phyloP scores from a whole-genome alignment of 2,113 vertebrate species.

The Halichoerus grypus region DNA sequence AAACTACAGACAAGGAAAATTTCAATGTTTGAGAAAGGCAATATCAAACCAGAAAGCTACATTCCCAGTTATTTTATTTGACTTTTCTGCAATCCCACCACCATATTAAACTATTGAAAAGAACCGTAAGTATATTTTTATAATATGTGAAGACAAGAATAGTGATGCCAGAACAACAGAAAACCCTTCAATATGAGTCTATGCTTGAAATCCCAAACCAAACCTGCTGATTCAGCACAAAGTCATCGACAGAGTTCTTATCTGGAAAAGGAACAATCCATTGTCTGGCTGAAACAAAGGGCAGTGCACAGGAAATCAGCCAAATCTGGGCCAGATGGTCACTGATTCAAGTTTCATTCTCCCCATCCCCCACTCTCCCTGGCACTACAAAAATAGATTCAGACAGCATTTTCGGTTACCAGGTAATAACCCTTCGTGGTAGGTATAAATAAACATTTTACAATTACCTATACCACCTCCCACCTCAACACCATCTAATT shows the following conservation, averaged over 20 bases:
- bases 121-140: slow-evolving; percentile 47
- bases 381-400: slow-evolving; percentile 85
- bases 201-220: slow-evolving; percentile 74
- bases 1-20: slow-evolving; percentile 43
- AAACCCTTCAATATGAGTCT: slow-evolving; percentile 49
- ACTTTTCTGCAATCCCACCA: background rate
- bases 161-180: background rate
- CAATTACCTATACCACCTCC: slow-evolving; percentile 73
- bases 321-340: slow-evolving; percentile 95
- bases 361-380: slow-evolving; percentile 85
- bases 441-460: slow-evolving; percentile 86
- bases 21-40: slow-evolving; percentile 44
- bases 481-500: slow-evolving; percentile 72
- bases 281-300: slow-evolving; percentile 96
- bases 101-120: slow-evolving; percentile 46
- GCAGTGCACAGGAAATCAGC: slow-evolving; percentile 93
- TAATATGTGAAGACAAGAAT: slow-evolving; percentile 45
- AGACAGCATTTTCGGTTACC: slow-evolving; percentile 86
- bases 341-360: slow-evolving; percentile 92
- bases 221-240: slow-evolving; percentile 86
- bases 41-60: slow-evolving; percentile 26
- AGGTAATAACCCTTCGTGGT: slow-evolving; percentile 84
- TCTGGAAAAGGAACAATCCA: slow-evolving; percentile 94
- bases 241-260: slow-evolving; percentile 90
- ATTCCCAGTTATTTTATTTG: slow-evolving; percentile 42